Percentiles rank a stretch among this genome's conserved stretches.
Conservation (phyloP, 2,797 vertebrate species). For the Gymnocypris eckloni region DNA sequence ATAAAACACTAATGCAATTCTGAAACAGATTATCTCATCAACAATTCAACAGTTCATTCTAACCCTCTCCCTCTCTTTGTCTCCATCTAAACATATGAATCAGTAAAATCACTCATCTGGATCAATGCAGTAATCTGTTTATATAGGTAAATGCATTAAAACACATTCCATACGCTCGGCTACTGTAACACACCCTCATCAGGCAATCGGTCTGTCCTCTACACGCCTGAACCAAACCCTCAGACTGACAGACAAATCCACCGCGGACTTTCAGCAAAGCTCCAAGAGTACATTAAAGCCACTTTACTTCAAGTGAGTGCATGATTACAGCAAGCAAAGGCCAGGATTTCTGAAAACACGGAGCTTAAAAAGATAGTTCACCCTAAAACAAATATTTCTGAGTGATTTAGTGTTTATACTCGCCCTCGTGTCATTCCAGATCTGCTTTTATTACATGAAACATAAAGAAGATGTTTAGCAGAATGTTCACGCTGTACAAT, state of each 20-base stretch:
- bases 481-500: not conserved
- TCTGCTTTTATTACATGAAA: not conserved
- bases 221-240: constrained; percentile 20
- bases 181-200: constrained; percentile 61
- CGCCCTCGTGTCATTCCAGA: not conserved
- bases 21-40: constrained; percentile 32
- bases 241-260: constrained; percentile 29
- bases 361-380: not conserved
- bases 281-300: not conserved
- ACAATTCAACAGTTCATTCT: constrained; percentile 15
- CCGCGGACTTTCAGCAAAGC: not conserved
- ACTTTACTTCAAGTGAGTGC: not conserved
- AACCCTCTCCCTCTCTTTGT: constrained; percentile 23
- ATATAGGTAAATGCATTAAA: constrained; percentile 55
- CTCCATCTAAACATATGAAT: constrained; percentile 21
- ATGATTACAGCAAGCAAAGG: not conserved
- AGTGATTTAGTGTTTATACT: not conserved
- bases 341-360: not conserved
- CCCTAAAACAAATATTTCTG: not conserved
- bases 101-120: constrained; percentile 13
- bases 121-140: constrained; percentile 28
- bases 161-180: constrained; percentile 68
- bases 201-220: constrained; percentile 3
- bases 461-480: not conserved
- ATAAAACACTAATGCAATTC: constrained; percentile 44